These are phyloP conservation scores for Eretmochelys imbricata DNA, from an alignment of 2,113 vertebrate species.

Conservation along the genomic window DNA sequence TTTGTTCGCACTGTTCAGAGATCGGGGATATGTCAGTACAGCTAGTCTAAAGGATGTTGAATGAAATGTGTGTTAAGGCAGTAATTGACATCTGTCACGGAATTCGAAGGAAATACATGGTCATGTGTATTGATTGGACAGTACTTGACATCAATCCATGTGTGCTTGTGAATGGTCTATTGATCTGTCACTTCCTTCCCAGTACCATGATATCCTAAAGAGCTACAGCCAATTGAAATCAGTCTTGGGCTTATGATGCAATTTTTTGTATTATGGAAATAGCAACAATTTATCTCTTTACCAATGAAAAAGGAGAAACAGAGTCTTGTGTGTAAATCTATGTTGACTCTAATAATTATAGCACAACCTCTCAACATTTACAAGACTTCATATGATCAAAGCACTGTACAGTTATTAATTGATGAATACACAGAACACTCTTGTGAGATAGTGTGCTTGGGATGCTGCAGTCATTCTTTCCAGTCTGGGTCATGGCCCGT, in stretches of 20 bases:
- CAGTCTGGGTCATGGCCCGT: background rate
- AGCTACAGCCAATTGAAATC: background rate
- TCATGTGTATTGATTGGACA: background rate
- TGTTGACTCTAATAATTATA: background rate
- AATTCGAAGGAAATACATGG: background rate
- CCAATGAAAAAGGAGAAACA: background rate
- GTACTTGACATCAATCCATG: background rate
- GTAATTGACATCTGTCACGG: background rate
- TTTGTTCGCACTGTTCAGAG: background rate
- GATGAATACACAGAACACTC: background rate
- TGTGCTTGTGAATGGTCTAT: background rate
- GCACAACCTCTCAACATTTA: background rate
- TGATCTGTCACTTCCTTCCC: background rate
- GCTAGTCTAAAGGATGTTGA: background rate
- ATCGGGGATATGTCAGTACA: background rate
- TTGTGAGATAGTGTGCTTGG: background rate
- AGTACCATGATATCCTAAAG: background rate
- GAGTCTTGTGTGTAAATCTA: background rate
- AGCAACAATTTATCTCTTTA: background rate
- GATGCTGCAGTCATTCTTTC: rapidly evolving
- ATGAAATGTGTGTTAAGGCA: background rate
- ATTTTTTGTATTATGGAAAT: rapidly evolving
- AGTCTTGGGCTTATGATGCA: background rate
- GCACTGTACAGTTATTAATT: background rate
- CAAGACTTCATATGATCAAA: background rate